Percentiles rank a stretch among this genome's conserved stretches.
phyloP scores from a whole-genome alignment of 2,888 invertebrate genomes.

The Acheta domesticus region DNA sequence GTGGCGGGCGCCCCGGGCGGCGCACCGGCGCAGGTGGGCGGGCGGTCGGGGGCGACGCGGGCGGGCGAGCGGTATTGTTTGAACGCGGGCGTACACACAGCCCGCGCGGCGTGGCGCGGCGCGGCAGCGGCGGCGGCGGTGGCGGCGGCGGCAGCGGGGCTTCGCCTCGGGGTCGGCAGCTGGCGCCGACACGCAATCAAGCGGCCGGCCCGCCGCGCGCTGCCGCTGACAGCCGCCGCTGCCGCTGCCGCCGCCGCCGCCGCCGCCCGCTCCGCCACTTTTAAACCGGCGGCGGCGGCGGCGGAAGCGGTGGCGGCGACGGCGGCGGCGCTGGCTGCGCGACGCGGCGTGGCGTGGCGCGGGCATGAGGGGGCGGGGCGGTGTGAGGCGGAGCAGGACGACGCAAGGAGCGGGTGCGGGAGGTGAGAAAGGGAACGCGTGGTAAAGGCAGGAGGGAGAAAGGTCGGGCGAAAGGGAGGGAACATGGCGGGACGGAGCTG shows the following conservation, averaged over 20 bases:
- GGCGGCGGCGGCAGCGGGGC: background rate
- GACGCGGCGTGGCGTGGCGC: background rate
- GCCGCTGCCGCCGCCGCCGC: background rate
- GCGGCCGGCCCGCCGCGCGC: background rate
- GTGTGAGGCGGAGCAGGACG: background rate
- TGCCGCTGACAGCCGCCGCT: background rate
- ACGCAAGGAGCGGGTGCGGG: background rate
- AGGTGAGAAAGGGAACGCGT: no score
- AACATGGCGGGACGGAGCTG: background rate
- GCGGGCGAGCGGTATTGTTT: background rate
- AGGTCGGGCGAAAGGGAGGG: background rate
- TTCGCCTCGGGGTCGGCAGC: background rate
- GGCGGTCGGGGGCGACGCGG: background rate
- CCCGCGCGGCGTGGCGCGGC: background rate
- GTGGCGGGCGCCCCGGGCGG: background rate
- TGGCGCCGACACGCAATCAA: slow-evolving; percentile 7
- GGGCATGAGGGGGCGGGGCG: background rate
- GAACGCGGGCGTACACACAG: background rate
- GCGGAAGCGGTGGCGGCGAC: background rate
- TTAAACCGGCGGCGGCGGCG: background rate
- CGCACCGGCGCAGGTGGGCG: background rate
- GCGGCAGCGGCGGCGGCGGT: background rate
- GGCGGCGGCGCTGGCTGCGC: background rate
- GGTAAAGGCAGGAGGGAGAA: no score
- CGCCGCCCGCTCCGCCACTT: background rate